A percentile compares a stretch with the other conserved stretches of the same genome.
These are phyloP conservation scores for Caenorhabditis sp. DNA, from an alignment of 2,888 invertebrate species.

Conservation along the genomic window DNA sequence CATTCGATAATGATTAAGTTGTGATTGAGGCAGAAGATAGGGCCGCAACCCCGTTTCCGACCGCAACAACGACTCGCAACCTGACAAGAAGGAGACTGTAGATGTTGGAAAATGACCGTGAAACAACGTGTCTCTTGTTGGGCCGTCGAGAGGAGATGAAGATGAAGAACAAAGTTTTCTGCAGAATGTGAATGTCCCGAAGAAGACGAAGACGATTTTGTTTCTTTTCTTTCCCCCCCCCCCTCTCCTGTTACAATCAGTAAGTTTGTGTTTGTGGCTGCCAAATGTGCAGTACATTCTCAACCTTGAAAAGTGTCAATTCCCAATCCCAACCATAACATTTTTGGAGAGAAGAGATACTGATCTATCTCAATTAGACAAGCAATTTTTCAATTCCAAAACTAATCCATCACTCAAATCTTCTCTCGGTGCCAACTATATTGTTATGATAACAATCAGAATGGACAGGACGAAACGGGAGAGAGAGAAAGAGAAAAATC, in stretches of 20 bases:
- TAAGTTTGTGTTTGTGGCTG: no score
- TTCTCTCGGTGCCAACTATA: slow-evolving; percentile 22
- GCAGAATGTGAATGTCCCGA: slow-evolving; percentile 25
- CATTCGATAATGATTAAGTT: slow-evolving; percentile 62
- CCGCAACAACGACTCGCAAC: no score
- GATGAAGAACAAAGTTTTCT: slow-evolving; percentile 14
- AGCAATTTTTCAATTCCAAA: background rate
- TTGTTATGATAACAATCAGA: slow-evolving; percentile 45
- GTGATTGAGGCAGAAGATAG: slow-evolving; percentile 64
- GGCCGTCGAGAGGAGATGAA: no score
- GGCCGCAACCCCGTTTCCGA: slow-evolving; percentile 19
- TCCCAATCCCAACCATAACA: no score
- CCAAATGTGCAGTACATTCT: no score
- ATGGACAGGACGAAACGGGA: no score
- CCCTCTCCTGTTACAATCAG: no score
- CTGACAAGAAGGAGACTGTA: slow-evolving; percentile 6
- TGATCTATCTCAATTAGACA: background rate
- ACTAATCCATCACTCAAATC: slow-evolving; percentile 5
- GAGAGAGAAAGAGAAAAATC: no score
- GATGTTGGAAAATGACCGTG: slow-evolving; percentile 54
- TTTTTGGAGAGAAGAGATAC: background rate
- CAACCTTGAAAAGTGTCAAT: no score
- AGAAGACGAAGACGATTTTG: slow-evolving; percentile 7
- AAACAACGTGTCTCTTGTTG: slow-evolving; percentile 41
- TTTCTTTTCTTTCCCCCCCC: no score